phyloP scores from a whole-genome alignment of 2,113 vertebrate genomes.

The Larimichthys crocea region DNA sequence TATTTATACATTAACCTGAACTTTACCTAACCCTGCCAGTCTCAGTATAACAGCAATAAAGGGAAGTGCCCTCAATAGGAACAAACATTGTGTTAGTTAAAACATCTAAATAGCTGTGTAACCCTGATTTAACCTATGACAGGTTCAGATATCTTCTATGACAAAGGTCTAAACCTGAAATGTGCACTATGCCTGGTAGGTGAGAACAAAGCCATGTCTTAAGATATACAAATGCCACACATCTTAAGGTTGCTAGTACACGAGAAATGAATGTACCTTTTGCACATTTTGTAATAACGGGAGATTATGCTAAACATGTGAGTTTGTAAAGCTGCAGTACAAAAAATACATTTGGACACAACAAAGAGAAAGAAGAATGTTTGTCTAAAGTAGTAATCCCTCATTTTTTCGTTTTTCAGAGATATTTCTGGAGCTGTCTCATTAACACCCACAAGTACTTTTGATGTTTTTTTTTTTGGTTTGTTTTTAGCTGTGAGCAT shows the following conservation, averaged over 20 bases:
- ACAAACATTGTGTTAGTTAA: too few relatives aligned
- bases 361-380: conserved; percentile 25
- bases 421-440: conserved; percentile 40
- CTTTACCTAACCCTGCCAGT: too few relatives aligned
- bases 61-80: too few relatives aligned
- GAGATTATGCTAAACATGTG: background rate
- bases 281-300: background rate
- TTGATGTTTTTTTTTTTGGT: conserved; percentile 61
- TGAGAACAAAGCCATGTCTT: background rate
- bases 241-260: background rate
- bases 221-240: background rate
- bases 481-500: conserved; percentile 48
- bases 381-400: conserved; percentile 39
- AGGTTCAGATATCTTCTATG: background rate
- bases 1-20: too few relatives aligned
- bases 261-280: background rate
- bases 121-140: background rate
- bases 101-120: too few relatives aligned
- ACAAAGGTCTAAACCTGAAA: background rate
- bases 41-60: too few relatives aligned
- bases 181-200: background rate
- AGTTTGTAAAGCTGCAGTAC: conserved; percentile 2
- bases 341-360: conserved; percentile 29
- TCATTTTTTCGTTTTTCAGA: conserved; percentile 5
- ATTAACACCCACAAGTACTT: conserved; percentile 55